Evolutionary conservation across 2,888 invertebrate genomes (phyloP), one percentile per base, ranked within the genome.

Genomic region (Brenthis ino): DNA sequence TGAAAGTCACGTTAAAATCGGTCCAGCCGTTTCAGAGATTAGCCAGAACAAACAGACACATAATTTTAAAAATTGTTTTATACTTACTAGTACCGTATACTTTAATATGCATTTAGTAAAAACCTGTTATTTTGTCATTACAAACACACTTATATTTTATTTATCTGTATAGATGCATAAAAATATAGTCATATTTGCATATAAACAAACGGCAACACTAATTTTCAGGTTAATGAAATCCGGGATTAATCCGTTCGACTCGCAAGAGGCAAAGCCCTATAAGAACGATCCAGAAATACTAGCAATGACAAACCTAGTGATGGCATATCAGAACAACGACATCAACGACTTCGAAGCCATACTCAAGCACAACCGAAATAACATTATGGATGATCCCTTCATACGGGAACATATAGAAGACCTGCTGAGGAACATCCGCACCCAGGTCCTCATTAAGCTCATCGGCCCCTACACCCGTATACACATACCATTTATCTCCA

Each of bases 351-450:
- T 99, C 91, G 99, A 99, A 91, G 95, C 96, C 74, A 99, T 99
- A 80, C 93, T 99, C 71, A 97, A 98, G 82, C 97, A 96, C 82
- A 99, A 99, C 91, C 85, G 87, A 75, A 84, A 97, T 85, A 99
- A 98, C 84, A 99, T 99, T 72, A 99, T 99, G 99, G 98, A 99
- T 81, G 99, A 99, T 93, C 99, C 98, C 0, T 99, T 99, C 89
- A 99, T 99, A 72, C 79, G 98, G 76, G 99, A 99, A 87, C 99
- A 99, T 85, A 99, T 99, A 84, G 99, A 99, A 94, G 99, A 99
- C 93, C 93, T 99, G 69, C 91, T 99, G 66, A 94, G 98, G 68
- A 99, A 99, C 89, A 99, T 99, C 81, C 94, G 99, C 76, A 99
- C 99, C 3, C 97, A 99, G 94, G 99, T 99, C 73, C 94, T 99